Evolutionary conservation across 1,140 invertebrate genomes (phyloP).

Genomic region (Amyelois transitella): DNA sequence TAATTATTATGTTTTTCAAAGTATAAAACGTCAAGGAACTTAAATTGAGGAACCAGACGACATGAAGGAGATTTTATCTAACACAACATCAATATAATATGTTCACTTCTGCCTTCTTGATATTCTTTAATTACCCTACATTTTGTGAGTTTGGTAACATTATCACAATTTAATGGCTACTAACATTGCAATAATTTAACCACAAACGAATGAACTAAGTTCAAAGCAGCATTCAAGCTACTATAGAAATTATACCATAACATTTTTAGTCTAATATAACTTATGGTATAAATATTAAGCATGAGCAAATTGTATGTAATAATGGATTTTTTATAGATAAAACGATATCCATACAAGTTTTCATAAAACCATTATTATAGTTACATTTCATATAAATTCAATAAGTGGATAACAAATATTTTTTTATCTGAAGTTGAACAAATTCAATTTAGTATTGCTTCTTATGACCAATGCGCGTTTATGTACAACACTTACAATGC

Average conservation of each 20-base stretch:
- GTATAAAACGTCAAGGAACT: not conserved
- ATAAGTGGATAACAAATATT: too few species aligned
- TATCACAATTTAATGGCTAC: conserved; percentile 5
- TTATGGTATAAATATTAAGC: not conserved
- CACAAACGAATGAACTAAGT: not conserved
- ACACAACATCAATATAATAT: not conserved
- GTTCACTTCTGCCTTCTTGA: not conserved
- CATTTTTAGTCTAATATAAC: not conserved
- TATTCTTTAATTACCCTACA: not conserved
- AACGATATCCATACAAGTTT: too few species aligned
- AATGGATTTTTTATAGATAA: too few species aligned
- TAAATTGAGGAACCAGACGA: not conserved
- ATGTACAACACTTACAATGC: not conserved
- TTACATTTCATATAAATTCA: too few species aligned
- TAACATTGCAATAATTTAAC: not conserved
- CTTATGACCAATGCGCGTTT: not conserved
- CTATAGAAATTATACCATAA: not conserved
- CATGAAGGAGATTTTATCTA: conserved; percentile 1
- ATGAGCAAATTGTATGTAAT: not conserved
- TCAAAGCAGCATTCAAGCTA: not conserved
- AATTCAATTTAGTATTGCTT: too few species aligned
- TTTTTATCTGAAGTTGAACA: too few species aligned
- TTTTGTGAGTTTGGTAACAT: conserved; percentile 1
- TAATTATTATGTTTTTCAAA: not conserved
- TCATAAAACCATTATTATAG: not conserved